Evolutionary conservation across 1,140 invertebrate species (phyloP).

Genomic region (Anastrepha ludens): DNA sequence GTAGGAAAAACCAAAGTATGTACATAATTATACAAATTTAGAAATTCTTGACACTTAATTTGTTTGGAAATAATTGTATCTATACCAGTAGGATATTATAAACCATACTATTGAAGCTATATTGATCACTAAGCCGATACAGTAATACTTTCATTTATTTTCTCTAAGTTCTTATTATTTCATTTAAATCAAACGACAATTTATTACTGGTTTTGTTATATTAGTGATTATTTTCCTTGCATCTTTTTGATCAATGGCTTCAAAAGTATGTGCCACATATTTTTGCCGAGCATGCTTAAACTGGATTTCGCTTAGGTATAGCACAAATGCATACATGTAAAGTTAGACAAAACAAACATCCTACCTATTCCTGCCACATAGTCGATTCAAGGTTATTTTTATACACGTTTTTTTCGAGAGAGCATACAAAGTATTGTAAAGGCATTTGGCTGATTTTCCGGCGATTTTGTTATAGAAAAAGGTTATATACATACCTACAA

Average conservation of each 20-base stretch:
- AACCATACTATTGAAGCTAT: too few species aligned
- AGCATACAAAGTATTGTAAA: background rate
- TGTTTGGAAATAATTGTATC: too few species aligned
- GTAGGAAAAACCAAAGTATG: constrained; percentile 16
- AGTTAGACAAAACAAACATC: background rate
- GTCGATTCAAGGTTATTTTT: constrained; percentile 14
- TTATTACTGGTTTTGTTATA: background rate
- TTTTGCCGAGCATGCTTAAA: background rate
- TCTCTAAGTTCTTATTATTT: too few species aligned
- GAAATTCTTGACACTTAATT: background rate
- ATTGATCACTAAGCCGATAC: too few species aligned
- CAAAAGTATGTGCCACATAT: background rate
- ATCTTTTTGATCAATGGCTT: background rate
- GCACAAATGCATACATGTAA: background rate
- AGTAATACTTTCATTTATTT: too few species aligned
- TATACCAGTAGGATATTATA: too few species aligned
- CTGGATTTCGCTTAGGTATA: background rate
- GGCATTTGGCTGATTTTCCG: background rate
- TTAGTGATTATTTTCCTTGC: background rate
- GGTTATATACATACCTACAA: background rate
- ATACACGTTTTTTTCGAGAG: constrained; percentile 20
- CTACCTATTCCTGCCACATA: constrained; percentile 1
- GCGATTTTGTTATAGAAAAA: background rate
- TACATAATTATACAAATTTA: background rate
- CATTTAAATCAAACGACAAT: too few species aligned